Percentiles rank a stretch among this genome's conserved stretches.
phyloP scores from a whole-genome alignment of 2,113 vertebrate species.

The Hemiscyllium ocellatum region DNA sequence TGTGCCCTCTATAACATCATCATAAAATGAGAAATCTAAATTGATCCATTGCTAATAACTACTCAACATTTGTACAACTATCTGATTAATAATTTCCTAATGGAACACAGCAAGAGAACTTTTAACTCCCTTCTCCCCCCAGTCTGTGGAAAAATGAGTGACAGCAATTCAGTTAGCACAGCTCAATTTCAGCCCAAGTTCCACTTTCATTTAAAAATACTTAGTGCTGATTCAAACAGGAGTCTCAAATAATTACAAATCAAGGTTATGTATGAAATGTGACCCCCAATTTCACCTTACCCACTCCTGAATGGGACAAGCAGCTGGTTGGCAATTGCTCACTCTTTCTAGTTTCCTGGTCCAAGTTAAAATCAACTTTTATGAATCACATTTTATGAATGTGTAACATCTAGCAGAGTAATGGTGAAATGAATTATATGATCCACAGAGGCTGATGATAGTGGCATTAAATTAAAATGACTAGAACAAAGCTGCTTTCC shows the following conservation, averaged over 20 bases:
- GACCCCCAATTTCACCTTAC: neutral
- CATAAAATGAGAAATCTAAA: neutral
- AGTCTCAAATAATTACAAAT: neutral
- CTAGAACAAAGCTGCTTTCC: neutral
- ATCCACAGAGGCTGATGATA: neutral
- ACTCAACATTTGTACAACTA: neutral
- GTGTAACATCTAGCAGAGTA: neutral
- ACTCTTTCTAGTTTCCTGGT: neutral
- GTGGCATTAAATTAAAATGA: neutral
- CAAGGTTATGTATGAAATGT: neutral
- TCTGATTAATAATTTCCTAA: neutral
- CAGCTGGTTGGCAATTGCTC: neutral
- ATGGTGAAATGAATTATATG: neutral
- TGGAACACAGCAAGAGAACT: neutral
- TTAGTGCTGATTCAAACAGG: too few species aligned
- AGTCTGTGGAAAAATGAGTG: too few species aligned
- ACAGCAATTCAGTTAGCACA: neutral
- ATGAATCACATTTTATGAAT: neutral
- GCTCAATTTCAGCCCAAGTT: neutral
- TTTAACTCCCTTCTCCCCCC: neutral
- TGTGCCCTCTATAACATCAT: neutral
- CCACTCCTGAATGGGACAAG: neutral
- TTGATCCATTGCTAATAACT: neutral
- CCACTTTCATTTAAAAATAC: neutral
- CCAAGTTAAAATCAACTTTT: neutral